A percentile compares a stretch with the other conserved stretches of the same genome.
These are phyloP conservation scores for Hemithea aestivaria DNA, from an alignment of 2,888 invertebrate genomes.

Conservation along the genomic window DNA sequence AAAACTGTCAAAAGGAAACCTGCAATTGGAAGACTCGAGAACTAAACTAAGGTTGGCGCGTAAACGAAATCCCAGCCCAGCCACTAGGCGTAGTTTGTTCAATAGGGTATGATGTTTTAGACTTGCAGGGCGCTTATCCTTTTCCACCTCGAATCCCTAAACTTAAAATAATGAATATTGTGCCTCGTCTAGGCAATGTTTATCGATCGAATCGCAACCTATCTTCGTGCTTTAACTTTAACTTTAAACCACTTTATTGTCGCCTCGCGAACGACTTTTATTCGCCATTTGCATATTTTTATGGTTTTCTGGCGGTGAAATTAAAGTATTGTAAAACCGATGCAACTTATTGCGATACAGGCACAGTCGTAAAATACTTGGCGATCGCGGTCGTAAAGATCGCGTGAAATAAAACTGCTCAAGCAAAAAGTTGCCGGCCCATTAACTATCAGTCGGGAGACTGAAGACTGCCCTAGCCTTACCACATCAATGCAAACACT, in stretches of 20 bases:
- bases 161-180: too few species aligned
- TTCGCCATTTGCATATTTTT: constrained; percentile 75
- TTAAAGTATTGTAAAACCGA: constrained; percentile 75
- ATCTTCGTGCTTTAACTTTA: constrained; percentile 14
- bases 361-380: constrained; percentile 72
- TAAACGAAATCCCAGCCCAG: too few species aligned
- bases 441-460: constrained; percentile 38
- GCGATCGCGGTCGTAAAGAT: constrained; percentile 59
- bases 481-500: too few species aligned
- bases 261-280: constrained; percentile 59
- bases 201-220: constrained; percentile 6
- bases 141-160: too few species aligned
- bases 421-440: constrained; percentile 58
- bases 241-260: constrained; percentile 59
- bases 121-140: too few species aligned
- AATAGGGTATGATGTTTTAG: too few species aligned
- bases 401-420: constrained; percentile 64
- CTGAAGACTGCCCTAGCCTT: too few species aligned
- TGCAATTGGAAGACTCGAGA: too few species aligned
- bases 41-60: too few species aligned
- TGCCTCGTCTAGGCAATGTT: not conserved
- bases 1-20: too few species aligned
- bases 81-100: too few species aligned
- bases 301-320: constrained; percentile 73
- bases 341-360: constrained; percentile 67